phyloP scores from a whole-genome alignment of 2,888 invertebrate species.

The Deilephila elpenor region DNA sequence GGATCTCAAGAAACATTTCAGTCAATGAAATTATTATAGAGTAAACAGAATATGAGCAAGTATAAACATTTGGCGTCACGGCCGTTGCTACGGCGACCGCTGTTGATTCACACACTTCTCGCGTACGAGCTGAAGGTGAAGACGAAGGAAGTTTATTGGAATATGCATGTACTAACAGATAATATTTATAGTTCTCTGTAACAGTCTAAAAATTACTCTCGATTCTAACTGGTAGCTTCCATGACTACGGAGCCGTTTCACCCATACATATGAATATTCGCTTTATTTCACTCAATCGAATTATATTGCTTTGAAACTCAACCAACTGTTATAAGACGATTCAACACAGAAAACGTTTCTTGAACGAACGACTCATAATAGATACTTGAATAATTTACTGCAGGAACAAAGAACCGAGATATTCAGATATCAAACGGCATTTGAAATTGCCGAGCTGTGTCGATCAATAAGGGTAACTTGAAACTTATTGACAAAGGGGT shows the following conservation, averaged over 20 bases:
- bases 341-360: not conserved
- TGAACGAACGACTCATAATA: not conserved
- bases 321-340: not conserved
- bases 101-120: constrained; percentile 70
- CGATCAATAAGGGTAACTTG: constrained; percentile 5
- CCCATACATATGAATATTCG: not conserved
- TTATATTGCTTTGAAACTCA: not conserved
- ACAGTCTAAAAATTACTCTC: constrained; percentile 74
- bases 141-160: constrained; percentile 76
- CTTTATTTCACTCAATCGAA: not conserved
- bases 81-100: constrained; percentile 68
- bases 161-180: constrained; percentile 63
- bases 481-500: not conserved
- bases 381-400: not conserved
- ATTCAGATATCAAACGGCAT: not conserved
- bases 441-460: not conserved
- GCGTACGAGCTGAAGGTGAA: constrained; percentile 69
- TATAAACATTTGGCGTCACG: constrained; percentile 73
- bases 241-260: not conserved
- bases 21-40: constrained; percentile 78
- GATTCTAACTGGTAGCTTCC: constrained; percentile 33
- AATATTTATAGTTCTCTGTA: constrained; percentile 77
- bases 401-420: not conserved
- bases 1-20: constrained; percentile 65
- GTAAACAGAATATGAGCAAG: constrained; percentile 73